Base-by-base conservation (phyloP, 2,113 vertebrate genomes). In the Phalacrocorax pelagicus region DNA sequence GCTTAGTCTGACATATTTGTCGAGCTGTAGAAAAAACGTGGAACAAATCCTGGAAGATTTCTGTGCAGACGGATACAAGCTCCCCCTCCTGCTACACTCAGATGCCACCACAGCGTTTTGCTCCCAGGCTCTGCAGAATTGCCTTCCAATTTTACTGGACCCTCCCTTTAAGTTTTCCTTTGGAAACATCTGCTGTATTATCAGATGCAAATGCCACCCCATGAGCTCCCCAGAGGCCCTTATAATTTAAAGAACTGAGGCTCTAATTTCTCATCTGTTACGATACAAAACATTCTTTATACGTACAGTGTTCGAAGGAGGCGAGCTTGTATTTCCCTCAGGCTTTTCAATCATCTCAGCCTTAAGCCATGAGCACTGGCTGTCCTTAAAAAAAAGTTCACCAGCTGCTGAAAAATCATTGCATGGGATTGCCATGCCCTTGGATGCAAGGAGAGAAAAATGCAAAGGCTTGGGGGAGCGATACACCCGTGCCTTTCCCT, bases 241-340 rank as follows among this genome's bases (percentile, higher is more conserved):
- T 12, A 10, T 4, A 51, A 65, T 26, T 46, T 23, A 5, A 15
- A 71, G 30, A 67, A 34, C 11, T 0, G 20, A 49, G 38, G 49
- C 5, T 91, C 27, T 69, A 5, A 49, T 65, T 85, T 47, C 75
- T 57, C n/a, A 2, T 15, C 72, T 22, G 9, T 44, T 67, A 8
- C 0, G 12, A 29, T 27, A 42, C 3, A 30, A 58, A 57, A 70
- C 14, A 42, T 13, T 32, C 7, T 88, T 75, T 27, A 4, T 62
- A 27, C 1, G 0, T 16, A 1, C 40, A 23, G 1, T 3, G 12
- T 32, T 75, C 57, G 44, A 65, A 65, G 34, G 61, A 24, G 83
- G 36, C 0, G 7, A 58, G 55, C 34, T 58, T 8, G 23, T 38
- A 1, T 85, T 82, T 82, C 34, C 66, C 65, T 65, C 32, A 11